Conservation (phyloP, 1,140 invertebrate species). For the Conopomorpha cramerella region DNA sequence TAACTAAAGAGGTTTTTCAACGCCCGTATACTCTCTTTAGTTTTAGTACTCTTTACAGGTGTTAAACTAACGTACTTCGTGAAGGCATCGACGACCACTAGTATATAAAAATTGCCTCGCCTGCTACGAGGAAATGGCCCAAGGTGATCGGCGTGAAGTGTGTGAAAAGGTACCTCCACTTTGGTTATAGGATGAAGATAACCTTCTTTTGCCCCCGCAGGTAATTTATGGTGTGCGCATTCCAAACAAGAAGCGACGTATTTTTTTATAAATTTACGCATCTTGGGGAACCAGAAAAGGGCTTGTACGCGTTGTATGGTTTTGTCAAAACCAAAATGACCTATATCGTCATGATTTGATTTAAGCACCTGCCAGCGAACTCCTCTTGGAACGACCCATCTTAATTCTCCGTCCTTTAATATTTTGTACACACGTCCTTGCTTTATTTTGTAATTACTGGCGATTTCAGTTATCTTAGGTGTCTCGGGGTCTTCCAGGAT, state of each 20-base stretch:
- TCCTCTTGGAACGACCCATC: conserved; percentile 1
- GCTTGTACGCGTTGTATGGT: conserved; percentile 3
- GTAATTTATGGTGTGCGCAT: no score
- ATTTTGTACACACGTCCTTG: not conserved
- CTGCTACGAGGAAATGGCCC: not conserved
- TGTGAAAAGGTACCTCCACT: no score
- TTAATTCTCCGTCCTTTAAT: no score
- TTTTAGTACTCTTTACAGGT: no score
- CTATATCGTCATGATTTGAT: conserved; percentile 1
- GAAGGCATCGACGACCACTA: no score
- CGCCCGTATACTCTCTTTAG: no score
- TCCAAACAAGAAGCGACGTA: no score
- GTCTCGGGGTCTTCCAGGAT: not conserved
- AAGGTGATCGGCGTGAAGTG: not conserved
- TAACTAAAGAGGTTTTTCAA: no score
- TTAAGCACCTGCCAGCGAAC: not conserved
- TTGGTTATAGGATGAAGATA: no score
- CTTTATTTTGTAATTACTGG: not conserved
- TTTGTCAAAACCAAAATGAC: conserved; percentile 9
- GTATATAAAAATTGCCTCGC: not conserved
- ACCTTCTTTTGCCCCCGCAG: no score
- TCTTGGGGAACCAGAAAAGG: conserved; percentile 8
- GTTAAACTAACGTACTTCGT: no score
- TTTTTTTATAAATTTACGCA: conserved; percentile 7
- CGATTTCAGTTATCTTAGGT: not conserved